Evolutionary conservation across 2,113 vertebrate genomes (phyloP), one percentile per base, ranked within the genome.

Genomic region (Hippocampus guttulatus): DNA sequence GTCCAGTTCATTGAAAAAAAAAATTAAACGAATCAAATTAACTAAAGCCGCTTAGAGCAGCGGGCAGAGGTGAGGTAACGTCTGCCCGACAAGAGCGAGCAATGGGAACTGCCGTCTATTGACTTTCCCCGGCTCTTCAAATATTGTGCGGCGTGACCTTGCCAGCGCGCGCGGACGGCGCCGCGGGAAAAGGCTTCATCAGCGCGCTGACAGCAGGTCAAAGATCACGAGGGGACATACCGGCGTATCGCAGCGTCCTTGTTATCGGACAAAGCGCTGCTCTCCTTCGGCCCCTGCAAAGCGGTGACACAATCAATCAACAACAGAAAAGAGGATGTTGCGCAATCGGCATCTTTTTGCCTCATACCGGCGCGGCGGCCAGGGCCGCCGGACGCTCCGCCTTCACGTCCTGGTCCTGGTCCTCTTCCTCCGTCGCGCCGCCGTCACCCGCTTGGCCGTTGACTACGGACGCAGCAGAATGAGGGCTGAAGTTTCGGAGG

Each of bases 381-480:
- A 62, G 16, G 70, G 60, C 77, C 1, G 78, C 79, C 47, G 69
- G 67, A 1, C 73, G 55, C 33, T 77, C 63, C 3, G 10, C 68
- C 67, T 80, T 63, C 23, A 49, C 61, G 33, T 81, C 90, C 49
- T 94, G 92, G 10, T 93, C 92, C 1, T 93, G 92, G 10, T 93
- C 92, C 1, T 93, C 94, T 70, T 94, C 93, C 62, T 88, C 93
- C 0, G 89, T 90, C 68, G 93, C 58, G 0, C 88, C 94, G 84
- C 90, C 92, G 84, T 93, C 91, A 0, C 94, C 94, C 0, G 85
- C 62, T 7, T 90, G 92, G 33, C 92, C 92, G 0, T 95, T 93
- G 30, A 87, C 93, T 93, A 76, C 1, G 40, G 67, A 74, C 23
- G 45, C 3, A 25, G 38, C 40, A 27, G 16, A 11, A 69, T 27